Evolutionary conservation across 2,888 invertebrate genomes (phyloP).

Genomic region (Coelopa pilipes): DNA sequence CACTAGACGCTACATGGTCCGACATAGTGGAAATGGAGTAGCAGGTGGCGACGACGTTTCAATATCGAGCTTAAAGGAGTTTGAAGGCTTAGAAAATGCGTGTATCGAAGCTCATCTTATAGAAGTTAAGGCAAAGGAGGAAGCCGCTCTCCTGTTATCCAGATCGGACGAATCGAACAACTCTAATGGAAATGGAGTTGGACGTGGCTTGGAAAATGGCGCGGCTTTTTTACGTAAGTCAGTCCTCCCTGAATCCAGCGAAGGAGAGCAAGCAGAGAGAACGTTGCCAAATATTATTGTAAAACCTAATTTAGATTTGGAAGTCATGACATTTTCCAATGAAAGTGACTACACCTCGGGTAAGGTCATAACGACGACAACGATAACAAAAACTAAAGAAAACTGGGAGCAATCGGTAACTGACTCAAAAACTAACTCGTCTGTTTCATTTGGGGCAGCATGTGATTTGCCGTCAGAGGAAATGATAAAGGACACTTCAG

Average conservation of each 20-base stretch:
- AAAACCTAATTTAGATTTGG: constrained; percentile 62
- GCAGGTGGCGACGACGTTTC: constrained; percentile 83
- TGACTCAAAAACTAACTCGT: constrained; percentile 54
- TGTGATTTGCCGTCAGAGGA: constrained; percentile 47
- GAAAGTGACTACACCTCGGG: constrained; percentile 65
- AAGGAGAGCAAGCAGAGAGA: background rate
- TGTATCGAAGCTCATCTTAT: constrained; percentile 85
- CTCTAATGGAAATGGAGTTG: constrained; percentile 60
- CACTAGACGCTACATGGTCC: constrained; percentile 76
- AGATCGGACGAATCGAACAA: constrained; percentile 67
- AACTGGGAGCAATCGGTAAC: constrained; percentile 53
- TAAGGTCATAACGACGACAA: constrained; percentile 57
- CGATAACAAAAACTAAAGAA: constrained; percentile 60
- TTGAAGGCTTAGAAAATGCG: constrained; percentile 90
- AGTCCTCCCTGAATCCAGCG: constrained; percentile 44
- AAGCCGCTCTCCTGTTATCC: constrained; percentile 79
- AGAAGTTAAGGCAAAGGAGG: constrained; percentile 85
- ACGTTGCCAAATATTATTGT: too few species aligned
- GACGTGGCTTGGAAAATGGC: constrained; percentile 47
- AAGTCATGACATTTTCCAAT: constrained; percentile 70
- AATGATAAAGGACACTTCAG: constrained; percentile 62
- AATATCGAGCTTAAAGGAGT: constrained; percentile 88
- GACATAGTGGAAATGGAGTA: constrained; percentile 72
- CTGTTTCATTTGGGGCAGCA: constrained; percentile 44
- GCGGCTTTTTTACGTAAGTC: background rate